Evolutionary conservation across 2,797 vertebrate genomes (phyloP), one percentile per base, ranked within the genome.

Genomic region (Triplophysa yarkandensis): DNA sequence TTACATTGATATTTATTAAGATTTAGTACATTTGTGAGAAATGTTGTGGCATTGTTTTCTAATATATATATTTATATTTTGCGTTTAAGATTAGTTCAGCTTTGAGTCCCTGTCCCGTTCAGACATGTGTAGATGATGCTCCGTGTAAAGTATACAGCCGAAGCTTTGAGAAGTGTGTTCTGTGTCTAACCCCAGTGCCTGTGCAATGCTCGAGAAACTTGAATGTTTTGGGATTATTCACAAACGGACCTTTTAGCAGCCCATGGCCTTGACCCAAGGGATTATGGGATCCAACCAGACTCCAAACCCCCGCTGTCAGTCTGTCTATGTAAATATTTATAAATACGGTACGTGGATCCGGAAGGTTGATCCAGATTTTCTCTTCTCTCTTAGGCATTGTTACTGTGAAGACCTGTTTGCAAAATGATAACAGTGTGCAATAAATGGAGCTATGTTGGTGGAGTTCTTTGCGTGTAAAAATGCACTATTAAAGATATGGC

Each of bases 401-500:
- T 90, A 90, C 91, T 92, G 90, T 93, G 89, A 91, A 90, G 77
- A 89, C 83, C 82, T 90, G 90, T 92, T 92, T 91, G 90, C 87
- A 86, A 88, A 86, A 89, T 86, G 86, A 90, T 86, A 88, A 86
- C 87, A 84, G 87, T 91, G 91, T 91, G 89, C 90, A 92, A 92
- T 92, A 90, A 90, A 91, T 85, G 48, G 70, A 81, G 67, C 54
- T 50, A 69, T 55, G 60, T 57, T 77, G 77, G 77, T 72, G 19
- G 50, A 46, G 4, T 44, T 54, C 39, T 73, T 57, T 68, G 21
- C 74, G 39, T 69, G 43, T 48, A 1, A 16, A 54, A 25, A 19
- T 60, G 21, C 16, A 54, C 60, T 25, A 13, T 17, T 11, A 23
- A 43, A 27, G 11, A 16, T 34, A n/a, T 52, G 17, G 34, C 41